These are phyloP conservation scores for Pasiphila rectangulata DNA, from an alignment of 2,888 invertebrate genomes.

Conservation along the genomic window DNA sequence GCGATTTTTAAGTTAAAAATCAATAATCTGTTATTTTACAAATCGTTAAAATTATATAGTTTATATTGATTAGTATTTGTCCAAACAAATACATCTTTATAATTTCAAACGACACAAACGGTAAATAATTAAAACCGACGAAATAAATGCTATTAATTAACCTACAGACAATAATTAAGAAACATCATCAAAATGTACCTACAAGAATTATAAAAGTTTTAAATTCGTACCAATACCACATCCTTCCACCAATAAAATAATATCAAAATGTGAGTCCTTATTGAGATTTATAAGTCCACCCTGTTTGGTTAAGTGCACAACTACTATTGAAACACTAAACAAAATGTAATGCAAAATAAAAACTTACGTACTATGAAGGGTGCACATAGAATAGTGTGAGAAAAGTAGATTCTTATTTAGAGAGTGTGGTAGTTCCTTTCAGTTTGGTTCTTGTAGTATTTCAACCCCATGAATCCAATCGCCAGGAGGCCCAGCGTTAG, in stretches of 20 bases:
- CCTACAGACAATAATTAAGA: constrained; percentile 5
- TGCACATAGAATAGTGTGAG: constrained; percentile 57
- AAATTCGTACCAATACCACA: constrained; percentile 36
- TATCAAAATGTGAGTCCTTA: constrained; percentile 26
- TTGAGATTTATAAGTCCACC: constrained; percentile 35
- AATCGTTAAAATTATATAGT: background rate
- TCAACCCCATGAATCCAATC: constrained; percentile 90
- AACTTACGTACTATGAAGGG: constrained; percentile 37
- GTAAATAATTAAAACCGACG: constrained; percentile 2
- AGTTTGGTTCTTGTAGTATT: constrained; percentile 92
- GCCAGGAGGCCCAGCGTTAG: constrained; percentile 89
- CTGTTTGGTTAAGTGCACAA: constrained; percentile 38
- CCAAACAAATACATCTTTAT: background rate
- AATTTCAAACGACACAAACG: constrained; percentile 10
- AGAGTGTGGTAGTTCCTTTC: constrained; percentile 94
- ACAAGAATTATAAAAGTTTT: constrained; percentile 23
- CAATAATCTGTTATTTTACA: background rate
- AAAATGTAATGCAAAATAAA: constrained; percentile 17
- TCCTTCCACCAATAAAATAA: constrained; percentile 35
- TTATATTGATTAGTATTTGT: no score
- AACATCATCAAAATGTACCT: constrained; percentile 13
- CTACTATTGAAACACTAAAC: constrained; percentile 29
- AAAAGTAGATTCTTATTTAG: constrained; percentile 71
- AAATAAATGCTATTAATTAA: constrained; percentile 20
- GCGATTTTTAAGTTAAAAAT: background rate